A percentile compares a stretch with the other conserved stretches of the same genome.
Evolutionary conservation across 2,113 vertebrate species (phyloP).

Genomic region (Desmodus rotundus): DNA sequence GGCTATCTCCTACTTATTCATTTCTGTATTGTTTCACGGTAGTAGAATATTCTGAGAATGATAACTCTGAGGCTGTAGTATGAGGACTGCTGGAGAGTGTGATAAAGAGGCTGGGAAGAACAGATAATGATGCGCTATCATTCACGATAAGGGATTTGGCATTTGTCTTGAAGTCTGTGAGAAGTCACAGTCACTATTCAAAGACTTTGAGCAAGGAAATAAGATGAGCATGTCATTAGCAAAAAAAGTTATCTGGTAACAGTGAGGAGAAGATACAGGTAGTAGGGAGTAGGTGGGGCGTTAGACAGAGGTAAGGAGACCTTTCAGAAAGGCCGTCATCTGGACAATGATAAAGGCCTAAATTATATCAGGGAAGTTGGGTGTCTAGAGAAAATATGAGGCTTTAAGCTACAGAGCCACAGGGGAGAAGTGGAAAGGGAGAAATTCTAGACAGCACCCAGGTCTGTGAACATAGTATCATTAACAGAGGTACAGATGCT

Average conservation of each 20-base stretch:
- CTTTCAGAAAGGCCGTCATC: background rate
- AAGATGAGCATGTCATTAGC: background rate
- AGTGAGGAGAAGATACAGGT: background rate
- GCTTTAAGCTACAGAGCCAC: background rate
- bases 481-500: background rate
- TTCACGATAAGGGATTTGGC: background rate
- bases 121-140: background rate
- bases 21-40: background rate
- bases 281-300: background rate
- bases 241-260: background rate
- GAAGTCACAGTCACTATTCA: background rate
- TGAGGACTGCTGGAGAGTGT: background rate
- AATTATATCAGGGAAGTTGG: background rate
- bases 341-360: background rate
- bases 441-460: background rate
- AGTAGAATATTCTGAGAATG: background rate
- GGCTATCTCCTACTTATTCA: background rate
- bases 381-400: background rate
- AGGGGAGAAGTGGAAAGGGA: background rate
- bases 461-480: background rate
- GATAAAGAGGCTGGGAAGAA: background rate
- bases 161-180: background rate
- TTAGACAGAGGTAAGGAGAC: background rate
- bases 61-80: background rate
- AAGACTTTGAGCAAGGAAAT: background rate